Conservation (phyloP, 2,113 vertebrate genomes). For the Clarias gariepinus region DNA sequence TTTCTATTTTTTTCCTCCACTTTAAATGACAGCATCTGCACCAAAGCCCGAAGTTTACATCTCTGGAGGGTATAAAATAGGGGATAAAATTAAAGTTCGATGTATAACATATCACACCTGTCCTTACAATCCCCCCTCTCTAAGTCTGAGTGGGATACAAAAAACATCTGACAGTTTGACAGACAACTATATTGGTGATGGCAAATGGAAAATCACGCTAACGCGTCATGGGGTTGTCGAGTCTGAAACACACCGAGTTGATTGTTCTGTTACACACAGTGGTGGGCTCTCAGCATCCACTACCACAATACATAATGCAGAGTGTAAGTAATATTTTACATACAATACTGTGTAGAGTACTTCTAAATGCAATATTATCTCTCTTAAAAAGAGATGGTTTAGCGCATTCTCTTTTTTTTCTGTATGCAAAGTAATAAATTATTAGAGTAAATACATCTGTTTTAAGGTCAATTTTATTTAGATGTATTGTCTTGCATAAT, state of each 20-base stretch:
- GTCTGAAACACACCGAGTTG: not conserved
- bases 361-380: conserved; percentile 6
- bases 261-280: conserved; percentile 35
- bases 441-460: not conserved
- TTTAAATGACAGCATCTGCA: conserved; percentile 12
- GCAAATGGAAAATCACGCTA: not conserved
- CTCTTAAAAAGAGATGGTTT: not conserved
- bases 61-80: conserved; percentile 38
- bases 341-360: not conserved
- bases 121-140: conserved; percentile 25
- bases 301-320: not conserved
- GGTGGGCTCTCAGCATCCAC: not conserved
- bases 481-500: not conserved
- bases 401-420: not conserved
- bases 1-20: not conserved
- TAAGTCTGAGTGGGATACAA: conserved; percentile 49
- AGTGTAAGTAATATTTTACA: conserved; percentile 53
- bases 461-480: not conserved
- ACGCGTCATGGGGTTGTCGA: not conserved
- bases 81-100: conserved; percentile 50
- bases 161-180: accelerated
- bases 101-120: conserved; percentile 61
- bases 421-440: too few species aligned
- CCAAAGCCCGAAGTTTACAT: conserved; percentile 15
- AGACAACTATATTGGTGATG: accelerated